Base-by-base conservation (phyloP, 2,888 invertebrate genomes). In the Phyllotreta striolata region DNA sequence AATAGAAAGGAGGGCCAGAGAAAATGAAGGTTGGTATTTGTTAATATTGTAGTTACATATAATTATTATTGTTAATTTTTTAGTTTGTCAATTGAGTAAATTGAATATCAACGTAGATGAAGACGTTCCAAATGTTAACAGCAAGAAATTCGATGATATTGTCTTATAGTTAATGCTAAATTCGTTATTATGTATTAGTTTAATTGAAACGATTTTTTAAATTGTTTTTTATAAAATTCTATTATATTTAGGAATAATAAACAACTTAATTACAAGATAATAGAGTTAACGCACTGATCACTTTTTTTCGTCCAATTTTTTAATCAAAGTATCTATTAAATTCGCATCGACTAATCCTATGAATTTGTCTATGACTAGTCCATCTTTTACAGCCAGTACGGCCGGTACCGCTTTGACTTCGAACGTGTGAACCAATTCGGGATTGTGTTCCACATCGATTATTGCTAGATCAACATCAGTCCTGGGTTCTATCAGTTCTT, bases 351-450 rank as follows among this genome's bases (percentile, higher is more conserved):
- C 91, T n/a, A 94, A 80, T 0, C 94, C 94, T 70, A 94, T 91
- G 78, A 94, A 93, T 80, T 94, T 94, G 80, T 93, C 93, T 12
- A 93, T 90, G 55, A 94, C 90, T 24, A 91, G 84, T 1, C 93
- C 93, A 77, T 93, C 91, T 59, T 88, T 88, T 56, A 94, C 91
- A 7, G 93, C 93, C 78, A 93, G 86, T 6, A 91, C 89, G 0
- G 91, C 91, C 34, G 93, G 93, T 0, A 93, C 92, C 37, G 93
- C 93, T 82, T 92, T 92, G 0, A 93, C 92, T 77, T 88, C 88
- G 71, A 88, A 94, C 0, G 91, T 91, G 74, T 92, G 91, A 34
- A 93, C 93, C 63, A 93, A 81, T 73, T 93, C 92, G 0, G 91
- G 89, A 79, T 93, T 91, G 49, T 87, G 85, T 76, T 93, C 94